Evolutionary conservation across 2,888 invertebrate species (phyloP).

Genomic region (Pachycephus smyrnensis): DNA sequence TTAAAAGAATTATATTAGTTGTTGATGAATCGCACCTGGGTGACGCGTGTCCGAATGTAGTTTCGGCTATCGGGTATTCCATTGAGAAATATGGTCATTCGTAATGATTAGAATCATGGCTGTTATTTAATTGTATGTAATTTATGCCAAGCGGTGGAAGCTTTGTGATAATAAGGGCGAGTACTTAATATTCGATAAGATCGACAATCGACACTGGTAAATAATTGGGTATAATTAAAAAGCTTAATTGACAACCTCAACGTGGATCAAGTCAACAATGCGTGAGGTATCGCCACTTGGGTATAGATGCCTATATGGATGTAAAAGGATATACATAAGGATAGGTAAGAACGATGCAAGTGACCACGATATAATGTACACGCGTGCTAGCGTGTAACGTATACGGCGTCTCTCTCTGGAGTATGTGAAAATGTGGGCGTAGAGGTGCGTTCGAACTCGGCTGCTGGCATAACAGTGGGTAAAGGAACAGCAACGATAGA

Average conservation of each 20-base stretch:
- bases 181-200: too few species aligned
- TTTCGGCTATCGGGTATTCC: not conserved
- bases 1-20: not conserved
- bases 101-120: not conserved
- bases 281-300: slow-evolving; percentile 4
- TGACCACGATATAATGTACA: not conserved
- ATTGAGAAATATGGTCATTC: not conserved
- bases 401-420: slow-evolving; percentile 24
- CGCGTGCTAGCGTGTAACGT: not conserved
- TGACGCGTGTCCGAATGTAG: not conserved
- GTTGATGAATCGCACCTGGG: not conserved
- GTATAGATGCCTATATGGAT: not conserved
- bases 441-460: slow-evolving; percentile 47
- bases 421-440: slow-evolving; percentile 47
- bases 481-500: slow-evolving; percentile 40
- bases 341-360: not conserved
- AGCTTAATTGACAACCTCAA: slow-evolving; percentile 8
- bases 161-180: not conserved
- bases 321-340: not conserved
- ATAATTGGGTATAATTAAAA: not conserved
- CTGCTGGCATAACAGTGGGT: slow-evolving; percentile 43
- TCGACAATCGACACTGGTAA: not conserved
- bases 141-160: not conserved
- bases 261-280: slow-evolving; percentile 29
- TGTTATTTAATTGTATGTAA: too few species aligned